Evolutionary conservation across 2,888 invertebrate genomes (phyloP), one percentile per base, ranked within the genome.

Genomic region (Heteromurus nitidus): DNA sequence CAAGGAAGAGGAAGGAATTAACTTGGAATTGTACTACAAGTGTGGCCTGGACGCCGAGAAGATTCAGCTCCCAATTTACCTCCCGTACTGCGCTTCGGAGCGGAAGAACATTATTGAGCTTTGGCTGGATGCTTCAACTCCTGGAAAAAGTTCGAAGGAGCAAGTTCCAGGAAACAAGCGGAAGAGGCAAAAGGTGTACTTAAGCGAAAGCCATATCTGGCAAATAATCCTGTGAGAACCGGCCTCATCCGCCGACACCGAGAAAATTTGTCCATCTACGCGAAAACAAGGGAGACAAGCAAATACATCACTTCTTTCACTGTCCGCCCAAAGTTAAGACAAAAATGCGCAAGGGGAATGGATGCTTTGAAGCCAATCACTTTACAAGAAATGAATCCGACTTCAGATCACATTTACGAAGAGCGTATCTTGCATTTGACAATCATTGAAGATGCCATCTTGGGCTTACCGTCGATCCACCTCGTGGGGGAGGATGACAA

Each of bases 401-500:
- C 47, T 9, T 1, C 16, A 3, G 62, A 73, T 3, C 1, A 44
- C 16, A 47, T 55, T n/a, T 65, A 50, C 22, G 72, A 72, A 7
- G n/a, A 44, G 3, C n/a, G 72, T n/a, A 44, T 80, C 2, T 3
- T 73, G 1, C 13, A 31, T 16, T 18, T 80, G 11, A 73, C 53
- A 0, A 58, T 47, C 0, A 73, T 80, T 30, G 80, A 80, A 3
- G 72, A 65, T 0, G 65, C 79, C 1, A 1, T 67, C 16, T 1
- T 44, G 3, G 42, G 44, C 1, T 55, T 13, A 1, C 18, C 26
- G 3, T 7, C 53, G 1, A 11, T 79, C 28, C 18, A 67, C n/a
- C 16, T 47, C 0, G 9, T 80, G 9, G 65, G 30, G 7, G 73
- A 73, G n/a, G 80, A 80, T 44, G 73, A 73, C 7, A 60, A 72